Base-by-base conservation (phyloP, 2,797 vertebrate genomes). In the Adelosebastes latens region DNA sequence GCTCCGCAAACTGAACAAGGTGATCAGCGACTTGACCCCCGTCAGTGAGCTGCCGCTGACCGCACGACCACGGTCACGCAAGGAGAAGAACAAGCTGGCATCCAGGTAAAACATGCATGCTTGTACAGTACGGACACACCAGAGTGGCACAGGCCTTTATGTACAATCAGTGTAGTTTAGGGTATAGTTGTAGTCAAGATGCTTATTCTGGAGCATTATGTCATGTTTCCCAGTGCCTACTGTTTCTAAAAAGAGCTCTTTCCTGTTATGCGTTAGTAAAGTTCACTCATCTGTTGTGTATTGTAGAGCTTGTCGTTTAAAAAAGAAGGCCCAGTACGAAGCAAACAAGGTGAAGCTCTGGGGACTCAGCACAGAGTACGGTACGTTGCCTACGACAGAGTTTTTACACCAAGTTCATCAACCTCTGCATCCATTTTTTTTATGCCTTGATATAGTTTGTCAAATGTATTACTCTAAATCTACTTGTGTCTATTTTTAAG, bases 271-370 rank as follows among this genome's bases (percentile, higher is more conserved):
- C 25, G 34, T 25, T 3, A 64, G 9, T 75, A 59, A 88, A 55
- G n/a, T 53, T 18, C 13, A 5, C 22, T 74, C 27, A n/a, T 49
- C 20, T 85, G 65, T 25, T 89, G 61, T 87, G 42, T 84, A 8
- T 82, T 87, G 22, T 75, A 99, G 99, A 96, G 99, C 99, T 88
- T 99, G 99, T 90, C 97, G 99, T 79, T 96, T 99, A 93, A 99
- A 99, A 96, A 99, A 99, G 97, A 99, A 99, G 95, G 99, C 99
- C 31, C 99, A 99, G 88, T 99, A 99, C 86, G 99, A 99, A 96
- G 99, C 99, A 85, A 99, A 99, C 95, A 99, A 99, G 96, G 98
- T 99, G 88, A 99, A 99, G 94, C 96, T 99, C 74, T 99, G 98
- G 98, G 99, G 99, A 90, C 98, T 99, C 89, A 97, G 98, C 94